These are phyloP conservation scores for Apamea crenata DNA, from an alignment of 2,888 invertebrate species.

Conservation along the genomic window DNA sequence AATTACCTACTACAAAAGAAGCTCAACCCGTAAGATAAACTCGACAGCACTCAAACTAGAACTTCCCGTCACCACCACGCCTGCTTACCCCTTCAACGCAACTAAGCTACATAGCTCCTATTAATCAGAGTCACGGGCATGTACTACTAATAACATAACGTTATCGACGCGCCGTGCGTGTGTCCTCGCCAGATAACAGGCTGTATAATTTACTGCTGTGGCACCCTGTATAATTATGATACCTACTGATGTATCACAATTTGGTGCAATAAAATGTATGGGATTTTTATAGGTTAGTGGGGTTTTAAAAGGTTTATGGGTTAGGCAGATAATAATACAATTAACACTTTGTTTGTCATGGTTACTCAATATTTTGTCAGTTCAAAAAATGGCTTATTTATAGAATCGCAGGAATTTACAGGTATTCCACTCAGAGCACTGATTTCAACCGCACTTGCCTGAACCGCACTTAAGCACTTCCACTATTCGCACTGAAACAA, in stretches of 20 bases:
- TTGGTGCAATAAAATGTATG: constrained; percentile 26
- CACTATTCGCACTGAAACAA: too few species aligned
- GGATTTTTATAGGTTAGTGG: neutral
- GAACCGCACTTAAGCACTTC: too few species aligned
- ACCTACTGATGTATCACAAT: constrained; percentile 48
- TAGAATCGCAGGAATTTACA: too few species aligned
- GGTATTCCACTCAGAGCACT: too few species aligned
- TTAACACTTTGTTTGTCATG: neutral
- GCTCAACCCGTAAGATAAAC: neutral
- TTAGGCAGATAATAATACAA: neutral
- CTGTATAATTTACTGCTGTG: constrained; percentile 65
- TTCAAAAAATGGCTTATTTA: neutral
- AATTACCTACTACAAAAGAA: neutral
- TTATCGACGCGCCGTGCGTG: constrained; percentile 65
- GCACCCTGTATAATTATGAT: constrained; percentile 51
- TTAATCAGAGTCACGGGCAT: constrained; percentile 61
- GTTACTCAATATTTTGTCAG: neutral
- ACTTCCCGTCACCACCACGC: constrained; percentile 3
- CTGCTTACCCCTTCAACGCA: constrained; percentile 36
- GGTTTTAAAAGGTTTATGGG: constrained; percentile 3
- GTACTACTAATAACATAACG: constrained; percentile 58
- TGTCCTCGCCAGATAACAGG: constrained; percentile 66
- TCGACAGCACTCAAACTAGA: constrained; percentile 19
- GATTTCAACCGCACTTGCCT: too few species aligned
- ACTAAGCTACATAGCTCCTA: constrained; percentile 35